Evolutionary conservation across 2,113 vertebrate species (phyloP), one percentile per base, ranked within the genome.

Genomic region (Pteruthius melanotis): DNA sequence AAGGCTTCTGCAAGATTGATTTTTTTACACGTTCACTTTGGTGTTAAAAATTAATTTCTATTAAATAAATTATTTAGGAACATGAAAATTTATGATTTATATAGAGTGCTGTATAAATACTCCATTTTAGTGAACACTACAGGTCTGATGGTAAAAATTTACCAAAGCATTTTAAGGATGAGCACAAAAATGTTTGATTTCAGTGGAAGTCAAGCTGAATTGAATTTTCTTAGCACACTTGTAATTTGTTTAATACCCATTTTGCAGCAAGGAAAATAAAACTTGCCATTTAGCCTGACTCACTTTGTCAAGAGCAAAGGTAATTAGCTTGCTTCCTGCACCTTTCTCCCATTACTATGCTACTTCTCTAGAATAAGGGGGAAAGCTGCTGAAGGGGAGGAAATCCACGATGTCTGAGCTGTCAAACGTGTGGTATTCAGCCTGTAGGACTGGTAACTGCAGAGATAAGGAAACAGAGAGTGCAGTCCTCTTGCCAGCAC

Each of bases 401-500:
- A 77, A 75, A 42, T 52, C 15, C 27, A 30, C 3, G 3, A 20
- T 35, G 47, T 71, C 33, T 30, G 28, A 66, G n/a, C 31, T 66
- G 59, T 86, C 72, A 81, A 54, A 71, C 0, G 1, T 5, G 4
- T 56, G 33, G 4, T 44, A 40, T 71, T 83, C n/a, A 27, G 8
- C 40, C 49, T 78, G 13, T 21, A 14, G 1, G 1, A 39, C 52
- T 92, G n/a, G 52, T 47, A 91, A 45, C 15, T 35, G 33, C 12
- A 47, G 44, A 75, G 68, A 66, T 33, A 28, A 68, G 42, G 28
- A 30, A 85, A 57, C 13, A 64, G 19, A 50, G 3, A 23, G 9
- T 42, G 22, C 21, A 0, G 0, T 74, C 37, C 50, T 66, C 68
- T 64, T 78, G 40, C 49, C n/a, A 30, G 23, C 30, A 24, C 10